A percentile compares a stretch with the other conserved stretches of the same genome.
These are phyloP conservation scores for Bellardia bayeri DNA, from an alignment of 2,888 invertebrate genomes.

Conservation along the genomic window DNA sequence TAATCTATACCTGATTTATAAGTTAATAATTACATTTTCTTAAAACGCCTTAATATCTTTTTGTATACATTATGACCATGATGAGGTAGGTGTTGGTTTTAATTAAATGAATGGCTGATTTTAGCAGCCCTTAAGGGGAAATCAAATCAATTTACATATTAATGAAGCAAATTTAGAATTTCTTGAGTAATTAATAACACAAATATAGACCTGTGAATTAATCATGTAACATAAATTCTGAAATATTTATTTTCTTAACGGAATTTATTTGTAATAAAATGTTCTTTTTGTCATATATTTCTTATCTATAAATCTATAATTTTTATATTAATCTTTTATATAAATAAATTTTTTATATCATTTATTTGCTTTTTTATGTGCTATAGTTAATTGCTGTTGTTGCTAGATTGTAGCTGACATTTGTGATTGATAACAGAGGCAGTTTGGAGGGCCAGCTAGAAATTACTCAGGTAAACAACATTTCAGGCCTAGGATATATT, in stretches of 20 bases:
- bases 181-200: neutral
- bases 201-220: no score
- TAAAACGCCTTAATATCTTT: no score
- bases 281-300: neutral
- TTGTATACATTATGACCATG: no score
- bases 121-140: no score
- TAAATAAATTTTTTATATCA: conserved; percentile 29
- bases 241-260: neutral
- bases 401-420: conserved; percentile 37
- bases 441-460: neutral
- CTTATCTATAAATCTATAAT: conserved; percentile 21
- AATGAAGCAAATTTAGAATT: no score
- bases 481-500: no score
- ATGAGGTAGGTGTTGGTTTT: no score
- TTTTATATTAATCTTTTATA: conserved; percentile 28
- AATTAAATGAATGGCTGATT: no score
- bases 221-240: no score
- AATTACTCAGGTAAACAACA: neutral
- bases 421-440: conserved; percentile 49
- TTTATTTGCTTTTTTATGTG: conserved; percentile 14
- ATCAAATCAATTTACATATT: no score
- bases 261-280: neutral
- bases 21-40: no score
- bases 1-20: no score
- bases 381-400: conserved; percentile 16